Percentiles rank a stretch among this genome's conserved stretches.
Conservation (phyloP, 2,797 vertebrate species). For the Microcaecilia unicolor region DNA sequence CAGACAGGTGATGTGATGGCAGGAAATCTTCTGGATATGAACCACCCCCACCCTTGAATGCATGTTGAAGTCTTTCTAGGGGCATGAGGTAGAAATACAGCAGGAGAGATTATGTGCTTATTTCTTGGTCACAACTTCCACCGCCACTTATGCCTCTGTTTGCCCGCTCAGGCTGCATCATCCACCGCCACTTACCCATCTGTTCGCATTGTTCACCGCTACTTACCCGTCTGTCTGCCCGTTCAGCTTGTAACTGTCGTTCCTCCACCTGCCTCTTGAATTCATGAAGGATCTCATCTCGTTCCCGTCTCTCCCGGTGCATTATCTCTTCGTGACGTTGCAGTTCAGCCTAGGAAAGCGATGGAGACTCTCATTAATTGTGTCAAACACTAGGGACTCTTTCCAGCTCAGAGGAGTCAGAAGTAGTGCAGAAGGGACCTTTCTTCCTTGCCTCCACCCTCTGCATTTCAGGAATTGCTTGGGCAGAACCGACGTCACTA, state of each 20-base stretch:
- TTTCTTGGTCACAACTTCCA: too few relatives aligned
- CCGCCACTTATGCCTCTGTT: constrained; percentile 69
- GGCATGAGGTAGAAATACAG: too few relatives aligned
- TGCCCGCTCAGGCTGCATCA: constrained; percentile 53
- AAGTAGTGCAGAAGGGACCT: too few relatives aligned
- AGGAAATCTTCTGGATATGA: too few relatives aligned
- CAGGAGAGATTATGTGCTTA: too few relatives aligned
- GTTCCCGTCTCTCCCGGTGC: constrained; percentile 59
- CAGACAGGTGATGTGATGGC: background rate
- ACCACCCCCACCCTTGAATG: too few relatives aligned
- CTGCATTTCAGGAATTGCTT: too few relatives aligned
- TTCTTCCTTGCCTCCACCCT: background rate
- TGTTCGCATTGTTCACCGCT: too few relatives aligned
- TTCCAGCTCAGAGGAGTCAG: too few relatives aligned
- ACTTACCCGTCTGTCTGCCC: constrained; percentile 61
- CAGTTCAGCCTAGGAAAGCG: constrained; percentile 53
- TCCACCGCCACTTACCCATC: too few relatives aligned
- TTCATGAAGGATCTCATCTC: constrained; percentile 50
- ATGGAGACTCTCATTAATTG: background rate
- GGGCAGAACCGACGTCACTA: too few relatives aligned
- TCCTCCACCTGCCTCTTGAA: constrained; percentile 67
- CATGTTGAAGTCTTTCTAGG: too few relatives aligned
- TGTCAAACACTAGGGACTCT: background rate
- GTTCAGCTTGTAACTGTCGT: constrained; percentile 56
- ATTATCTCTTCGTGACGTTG: constrained; percentile 61